A percentile compares a stretch with the other conserved stretches of the same genome.
Evolutionary conservation across 1,140 invertebrate species (phyloP).

Genomic region (Lepidostoma basale): DNA sequence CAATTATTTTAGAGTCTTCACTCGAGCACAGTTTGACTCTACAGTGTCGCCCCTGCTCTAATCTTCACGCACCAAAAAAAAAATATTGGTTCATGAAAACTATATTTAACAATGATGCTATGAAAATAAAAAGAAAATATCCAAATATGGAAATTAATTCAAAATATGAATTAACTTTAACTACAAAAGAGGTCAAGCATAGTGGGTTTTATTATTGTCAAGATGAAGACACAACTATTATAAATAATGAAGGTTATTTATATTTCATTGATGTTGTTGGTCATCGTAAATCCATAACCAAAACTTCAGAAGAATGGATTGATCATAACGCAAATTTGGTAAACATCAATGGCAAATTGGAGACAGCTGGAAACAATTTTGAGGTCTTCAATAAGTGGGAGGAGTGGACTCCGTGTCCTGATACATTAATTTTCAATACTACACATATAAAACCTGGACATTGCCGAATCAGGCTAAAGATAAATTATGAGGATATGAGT

Average conservation of each 20-base stretch:
- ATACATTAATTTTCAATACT: background rate
- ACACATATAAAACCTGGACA: background rate
- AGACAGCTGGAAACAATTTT: constrained; percentile 1
- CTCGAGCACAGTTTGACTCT: background rate
- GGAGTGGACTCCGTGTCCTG: constrained; percentile 5
- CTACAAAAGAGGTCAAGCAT: background rate
- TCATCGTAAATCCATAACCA: background rate
- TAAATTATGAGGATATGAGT: background rate
- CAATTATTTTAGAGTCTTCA: background rate
- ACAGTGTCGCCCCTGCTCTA: background rate
- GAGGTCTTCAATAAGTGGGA: constrained; percentile 20
- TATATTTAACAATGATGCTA: background rate
- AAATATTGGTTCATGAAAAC: background rate
- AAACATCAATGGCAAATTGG: constrained; percentile 1
- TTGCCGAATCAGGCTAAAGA: background rate
- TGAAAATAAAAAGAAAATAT: background rate
- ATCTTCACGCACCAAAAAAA: background rate
- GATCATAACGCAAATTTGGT: background rate
- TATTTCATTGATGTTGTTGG: constrained; percentile 2
- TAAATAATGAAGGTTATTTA: background rate
- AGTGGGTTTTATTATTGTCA: constrained; percentile 43
- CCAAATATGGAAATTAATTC: background rate
- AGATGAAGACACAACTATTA: constrained; percentile 38
- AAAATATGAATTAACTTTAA: background rate
- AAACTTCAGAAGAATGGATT: background rate